Conservation (phyloP, 2,113 vertebrate species). For the Zapornia atra region DNA sequence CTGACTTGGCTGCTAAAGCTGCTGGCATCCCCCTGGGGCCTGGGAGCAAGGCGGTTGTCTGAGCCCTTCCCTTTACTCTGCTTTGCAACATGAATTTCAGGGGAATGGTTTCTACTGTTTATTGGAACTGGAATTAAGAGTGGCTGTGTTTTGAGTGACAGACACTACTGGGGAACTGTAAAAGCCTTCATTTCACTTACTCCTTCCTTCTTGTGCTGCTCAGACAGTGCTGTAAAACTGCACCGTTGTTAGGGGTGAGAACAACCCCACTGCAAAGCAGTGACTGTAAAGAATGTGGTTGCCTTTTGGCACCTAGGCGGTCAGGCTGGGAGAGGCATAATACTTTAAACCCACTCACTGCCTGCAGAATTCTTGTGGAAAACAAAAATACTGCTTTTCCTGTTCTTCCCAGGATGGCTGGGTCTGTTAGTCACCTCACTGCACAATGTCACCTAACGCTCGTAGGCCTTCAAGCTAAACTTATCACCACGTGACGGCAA, state of each 20-base stretch:
- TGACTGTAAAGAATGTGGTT: neutral
- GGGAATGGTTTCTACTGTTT: slow-evolving; percentile 18
- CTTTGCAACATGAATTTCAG: neutral
- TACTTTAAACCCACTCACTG: neutral
- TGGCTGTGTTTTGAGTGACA: slow-evolving; percentile 32
- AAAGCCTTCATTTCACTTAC: neutral
- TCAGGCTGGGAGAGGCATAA: neutral
- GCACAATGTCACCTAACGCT: neutral
- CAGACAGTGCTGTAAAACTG: neutral
- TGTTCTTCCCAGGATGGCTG: neutral
- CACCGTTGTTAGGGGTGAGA: neutral
- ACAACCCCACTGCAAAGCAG: neutral
- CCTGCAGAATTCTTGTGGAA: neutral
- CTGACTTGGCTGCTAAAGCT: neutral
- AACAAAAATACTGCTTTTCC: neutral
- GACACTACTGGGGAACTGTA: neutral
- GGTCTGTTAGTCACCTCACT: neutral
- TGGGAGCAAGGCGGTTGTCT: neutral
- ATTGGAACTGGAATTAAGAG: slow-evolving; percentile 20
- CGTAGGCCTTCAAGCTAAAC: neutral
- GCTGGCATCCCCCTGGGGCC: neutral
- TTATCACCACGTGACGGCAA: neutral
- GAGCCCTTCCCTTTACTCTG: neutral
- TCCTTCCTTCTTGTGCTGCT: neutral
- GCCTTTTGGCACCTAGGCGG: neutral